Conservation (phyloP, 1,140 invertebrate genomes). For the Sminthurides bifidus region DNA sequence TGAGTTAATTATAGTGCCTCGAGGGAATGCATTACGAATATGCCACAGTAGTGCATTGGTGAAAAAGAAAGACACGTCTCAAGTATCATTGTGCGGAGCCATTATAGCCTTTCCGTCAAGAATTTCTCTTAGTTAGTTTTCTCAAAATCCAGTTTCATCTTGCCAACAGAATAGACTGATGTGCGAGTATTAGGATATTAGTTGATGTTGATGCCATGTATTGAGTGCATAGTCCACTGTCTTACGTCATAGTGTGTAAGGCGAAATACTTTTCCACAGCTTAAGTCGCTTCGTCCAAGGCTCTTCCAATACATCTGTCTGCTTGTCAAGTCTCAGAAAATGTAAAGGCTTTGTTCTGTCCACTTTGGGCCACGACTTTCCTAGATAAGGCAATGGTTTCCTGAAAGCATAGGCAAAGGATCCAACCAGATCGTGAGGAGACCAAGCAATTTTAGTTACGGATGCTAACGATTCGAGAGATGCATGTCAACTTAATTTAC, state of each 20-base stretch:
- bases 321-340: constrained; percentile 6
- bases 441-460: not conserved
- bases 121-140: too few species aligned
- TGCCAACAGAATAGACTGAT: too few species aligned
- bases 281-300: constrained; percentile 9
- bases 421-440: not conserved
- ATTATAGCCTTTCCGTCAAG: too few species aligned
- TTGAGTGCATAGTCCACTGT: too few species aligned
- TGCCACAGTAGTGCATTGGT: too few species aligned
- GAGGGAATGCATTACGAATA: too few species aligned
- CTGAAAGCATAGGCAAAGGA: not conserved
- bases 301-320: constrained; percentile 8
- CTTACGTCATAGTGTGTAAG: not conserved
- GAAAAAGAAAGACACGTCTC: too few species aligned
- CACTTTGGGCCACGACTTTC: constrained; percentile 4
- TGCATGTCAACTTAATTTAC: not conserved
- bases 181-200: too few species aligned
- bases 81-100: too few species aligned
- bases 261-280: constrained; percentile 6
- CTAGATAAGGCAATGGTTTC: constrained; percentile 8
- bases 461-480: not conserved
- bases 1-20: too few species aligned
- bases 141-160: too few species aligned
- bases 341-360: not conserved
- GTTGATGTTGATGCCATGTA: too few species aligned